Evolutionary conservation across 1,140 invertebrate species (phyloP).

Genomic region (Drosophila burlai): DNA sequence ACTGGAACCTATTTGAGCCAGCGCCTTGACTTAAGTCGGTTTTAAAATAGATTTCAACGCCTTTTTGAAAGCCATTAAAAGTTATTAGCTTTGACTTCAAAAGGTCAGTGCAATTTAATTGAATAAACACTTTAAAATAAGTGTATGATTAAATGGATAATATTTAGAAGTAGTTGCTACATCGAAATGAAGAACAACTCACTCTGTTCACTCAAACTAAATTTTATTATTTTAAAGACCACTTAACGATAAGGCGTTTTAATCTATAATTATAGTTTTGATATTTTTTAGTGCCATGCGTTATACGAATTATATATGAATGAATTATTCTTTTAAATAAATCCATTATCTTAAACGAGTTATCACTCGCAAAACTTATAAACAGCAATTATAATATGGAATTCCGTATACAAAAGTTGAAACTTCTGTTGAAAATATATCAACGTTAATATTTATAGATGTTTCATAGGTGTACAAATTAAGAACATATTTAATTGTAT

Average conservation of each 20-base stretch:
- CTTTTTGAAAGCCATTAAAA: background rate
- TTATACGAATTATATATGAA: background rate
- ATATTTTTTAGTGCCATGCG: background rate
- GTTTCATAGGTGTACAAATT: no score
- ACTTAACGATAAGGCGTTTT: background rate
- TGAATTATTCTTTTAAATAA: background rate
- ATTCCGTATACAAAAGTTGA: background rate
- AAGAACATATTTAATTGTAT: no score
- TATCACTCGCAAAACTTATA: no score
- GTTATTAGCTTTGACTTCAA: background rate
- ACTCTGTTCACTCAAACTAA: no score
- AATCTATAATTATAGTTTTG: background rate
- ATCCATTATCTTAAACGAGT: no score
- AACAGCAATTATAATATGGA: background rate
- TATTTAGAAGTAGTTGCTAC: slow-evolving; percentile 1
- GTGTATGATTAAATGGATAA: no score
- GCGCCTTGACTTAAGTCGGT: background rate
- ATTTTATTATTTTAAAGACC: background rate
- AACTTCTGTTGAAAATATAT: background rate
- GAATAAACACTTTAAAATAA: background rate
- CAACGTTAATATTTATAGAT: background rate
- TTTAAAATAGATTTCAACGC: slow-evolving; percentile 5
- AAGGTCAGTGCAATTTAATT: background rate
- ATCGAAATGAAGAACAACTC: background rate
- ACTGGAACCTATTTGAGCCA: background rate